These are phyloP conservation scores for cattle (Bos taurus) DNA, from an alignment of 2,113 vertebrate species.

Conservation along the genomic window DNA sequence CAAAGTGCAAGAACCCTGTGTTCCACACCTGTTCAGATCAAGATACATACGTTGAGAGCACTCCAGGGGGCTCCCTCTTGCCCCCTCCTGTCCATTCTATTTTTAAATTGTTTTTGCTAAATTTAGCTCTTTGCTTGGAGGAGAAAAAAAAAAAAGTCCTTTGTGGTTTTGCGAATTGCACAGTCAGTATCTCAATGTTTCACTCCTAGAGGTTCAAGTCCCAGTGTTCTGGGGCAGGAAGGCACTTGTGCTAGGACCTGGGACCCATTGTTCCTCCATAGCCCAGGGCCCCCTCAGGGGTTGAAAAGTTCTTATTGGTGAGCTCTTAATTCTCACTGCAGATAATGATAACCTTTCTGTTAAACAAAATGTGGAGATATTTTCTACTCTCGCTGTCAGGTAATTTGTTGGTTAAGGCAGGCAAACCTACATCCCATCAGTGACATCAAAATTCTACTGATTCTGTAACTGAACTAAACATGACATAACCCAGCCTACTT, in stretches of 20 bases:
- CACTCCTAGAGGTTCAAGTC: neutral
- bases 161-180: neutral
- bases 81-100: neutral
- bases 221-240: neutral
- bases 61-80: neutral
- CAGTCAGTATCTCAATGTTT: constrained; percentile 25
- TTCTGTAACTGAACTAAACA: neutral
- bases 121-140: neutral
- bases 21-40: neutral
- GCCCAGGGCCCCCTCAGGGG: neutral
- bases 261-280: neutral
- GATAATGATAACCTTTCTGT: neutral
- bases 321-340: neutral
- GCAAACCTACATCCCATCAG: neutral
- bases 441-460: neutral
- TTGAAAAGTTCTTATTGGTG: neutral
- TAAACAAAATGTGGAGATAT: neutral
- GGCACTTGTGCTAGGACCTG: neutral
- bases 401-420: neutral
- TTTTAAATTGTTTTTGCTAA: neutral
- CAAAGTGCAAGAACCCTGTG: neutral
- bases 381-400: neutral
- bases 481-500: neutral
- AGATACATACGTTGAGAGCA: neutral
- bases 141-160: neutral